These are phyloP conservation scores for Perccottus glenii DNA, from an alignment of 2,113 vertebrate species.

Conservation along the genomic window DNA sequence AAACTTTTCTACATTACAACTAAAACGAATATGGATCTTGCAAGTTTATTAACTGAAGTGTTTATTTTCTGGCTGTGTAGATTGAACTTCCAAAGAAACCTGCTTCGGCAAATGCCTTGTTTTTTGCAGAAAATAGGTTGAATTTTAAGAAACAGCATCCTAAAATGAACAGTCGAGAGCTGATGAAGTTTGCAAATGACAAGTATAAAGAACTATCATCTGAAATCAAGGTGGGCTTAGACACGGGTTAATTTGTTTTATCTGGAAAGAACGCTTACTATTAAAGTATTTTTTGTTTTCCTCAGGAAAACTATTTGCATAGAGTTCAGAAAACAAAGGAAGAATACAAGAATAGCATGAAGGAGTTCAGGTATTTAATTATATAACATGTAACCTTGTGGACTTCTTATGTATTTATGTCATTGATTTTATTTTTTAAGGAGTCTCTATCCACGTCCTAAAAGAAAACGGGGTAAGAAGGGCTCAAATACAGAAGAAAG, in stretches of 20 bases:
- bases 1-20: not conserved
- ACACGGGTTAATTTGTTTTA: not conserved
- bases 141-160: conserved; percentile 24
- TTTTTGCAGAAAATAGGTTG: conserved; percentile 12
- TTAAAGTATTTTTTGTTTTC: not conserved
- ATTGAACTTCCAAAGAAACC: conserved; percentile 15
- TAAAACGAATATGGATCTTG: not conserved
- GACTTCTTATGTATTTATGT: too few species aligned
- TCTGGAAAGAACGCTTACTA: not conserved
- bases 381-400: not conserved
- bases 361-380: conserved; percentile 27
- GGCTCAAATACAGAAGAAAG: not conserved
- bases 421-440: not conserved
- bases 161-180: rapidly evolving
- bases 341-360: conserved; percentile 8
- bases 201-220: conserved; percentile 22
- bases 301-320: conserved; percentile 26
- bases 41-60: not conserved
- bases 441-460: not conserved
- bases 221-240: conserved; percentile 38
- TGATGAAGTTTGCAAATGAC: not conserved
- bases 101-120: not conserved
- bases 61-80: not conserved
- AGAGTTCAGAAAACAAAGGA: not conserved
- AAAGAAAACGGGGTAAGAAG: not conserved